Evolutionary conservation across 2,797 vertebrate genomes (phyloP).

Genomic region (Natrix natrix): DNA sequence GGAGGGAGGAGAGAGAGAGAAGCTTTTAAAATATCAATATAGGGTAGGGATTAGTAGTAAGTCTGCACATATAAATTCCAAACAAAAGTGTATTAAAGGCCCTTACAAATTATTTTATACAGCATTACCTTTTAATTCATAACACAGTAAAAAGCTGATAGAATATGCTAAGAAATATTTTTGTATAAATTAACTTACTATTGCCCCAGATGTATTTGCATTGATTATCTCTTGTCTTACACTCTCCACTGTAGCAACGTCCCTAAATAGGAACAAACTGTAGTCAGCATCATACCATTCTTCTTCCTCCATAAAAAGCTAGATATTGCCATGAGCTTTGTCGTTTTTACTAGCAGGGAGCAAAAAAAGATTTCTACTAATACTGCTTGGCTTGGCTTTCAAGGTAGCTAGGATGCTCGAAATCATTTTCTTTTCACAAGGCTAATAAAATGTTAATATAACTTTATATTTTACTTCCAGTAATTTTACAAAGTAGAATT

Average conservation of each 20-base stretch:
- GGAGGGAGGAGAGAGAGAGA: not conserved
- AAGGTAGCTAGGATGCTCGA: not conserved
- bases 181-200: constrained; percentile 80
- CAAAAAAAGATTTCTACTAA: not conserved
- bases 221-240: constrained; percentile 97
- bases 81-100: not conserved
- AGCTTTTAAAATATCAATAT: not conserved
- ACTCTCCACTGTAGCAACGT: constrained; percentile 94
- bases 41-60: not conserved
- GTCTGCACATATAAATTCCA: not conserved
- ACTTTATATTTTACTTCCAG: not conserved
- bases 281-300: constrained; percentile 21
- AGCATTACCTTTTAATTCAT: not conserved
- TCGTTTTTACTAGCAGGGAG: not conserved
- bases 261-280: constrained; percentile 76
- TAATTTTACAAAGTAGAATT: not conserved
- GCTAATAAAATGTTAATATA: not conserved
- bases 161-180: constrained; percentile 15
- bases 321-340: not conserved
- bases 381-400: not conserved
- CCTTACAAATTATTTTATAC: not conserved
- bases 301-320: not conserved
- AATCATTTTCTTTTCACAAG: not conserved
- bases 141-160: constrained; percentile 1
- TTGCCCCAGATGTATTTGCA: constrained; percentile 97